Conservation (phyloP, 2,888 invertebrate species). For the Keiferia lycopersicella region DNA sequence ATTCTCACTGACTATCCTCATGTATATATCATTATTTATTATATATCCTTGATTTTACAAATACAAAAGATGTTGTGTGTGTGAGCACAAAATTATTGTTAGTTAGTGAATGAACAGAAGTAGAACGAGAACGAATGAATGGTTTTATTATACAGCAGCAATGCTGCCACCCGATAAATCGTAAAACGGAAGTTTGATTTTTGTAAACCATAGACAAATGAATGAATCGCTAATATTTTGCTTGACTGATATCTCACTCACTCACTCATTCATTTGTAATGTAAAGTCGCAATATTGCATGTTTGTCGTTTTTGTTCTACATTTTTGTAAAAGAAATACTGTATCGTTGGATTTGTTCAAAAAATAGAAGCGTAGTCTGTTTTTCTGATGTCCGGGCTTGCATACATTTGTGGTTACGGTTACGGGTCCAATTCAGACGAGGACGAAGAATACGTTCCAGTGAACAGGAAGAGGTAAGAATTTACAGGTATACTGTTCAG, state of each 20-base stretch:
- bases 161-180: too few relatives aligned
- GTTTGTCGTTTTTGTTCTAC: neutral
- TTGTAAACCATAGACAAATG: neutral
- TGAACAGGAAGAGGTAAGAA: constrained; percentile 18
- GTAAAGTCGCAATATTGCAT: neutral
- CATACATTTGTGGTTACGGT: constrained; percentile 59
- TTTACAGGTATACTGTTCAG: neutral
- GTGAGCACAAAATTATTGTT: too few relatives aligned
- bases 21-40: too few relatives aligned
- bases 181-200: too few relatives aligned
- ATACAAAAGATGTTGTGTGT: too few relatives aligned
- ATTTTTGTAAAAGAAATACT: neutral
- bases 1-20: neutral
- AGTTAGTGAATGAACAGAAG: too few relatives aligned
- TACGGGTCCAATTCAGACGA: constrained; percentile 62
- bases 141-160: too few relatives aligned
- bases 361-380: neutral
- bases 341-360: neutral
- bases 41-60: too few relatives aligned
- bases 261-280: neutral
- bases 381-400: constrained; percentile 61
- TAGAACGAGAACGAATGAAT: neutral
- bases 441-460: constrained; percentile 42
- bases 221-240: neutral
- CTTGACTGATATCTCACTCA: neutral